A percentile compares a stretch with the other conserved stretches of the same genome.
Conservation (phyloP, 2,888 invertebrate genomes). For the Cecidostiba fungosa region DNA sequence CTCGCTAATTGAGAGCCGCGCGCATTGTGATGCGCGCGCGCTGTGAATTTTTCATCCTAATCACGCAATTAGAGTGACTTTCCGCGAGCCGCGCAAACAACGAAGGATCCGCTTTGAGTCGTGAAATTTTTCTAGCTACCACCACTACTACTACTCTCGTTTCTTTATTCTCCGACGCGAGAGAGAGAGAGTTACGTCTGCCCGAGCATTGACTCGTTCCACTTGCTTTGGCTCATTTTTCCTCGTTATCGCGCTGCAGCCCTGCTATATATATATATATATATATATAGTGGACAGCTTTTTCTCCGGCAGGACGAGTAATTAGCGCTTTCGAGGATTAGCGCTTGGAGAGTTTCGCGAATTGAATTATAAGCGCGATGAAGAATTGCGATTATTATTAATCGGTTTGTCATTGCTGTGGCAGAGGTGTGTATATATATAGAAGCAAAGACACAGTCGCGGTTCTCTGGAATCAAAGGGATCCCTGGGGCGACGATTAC, state of each 20-base stretch:
- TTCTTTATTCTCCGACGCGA: conserved; percentile 5
- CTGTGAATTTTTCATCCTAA: conserved; percentile 40
- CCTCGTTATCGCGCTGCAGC: conserved; percentile 36
- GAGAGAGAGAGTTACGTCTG: conserved; percentile 7
- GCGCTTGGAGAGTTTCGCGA: not conserved
- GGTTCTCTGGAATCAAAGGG: not conserved
- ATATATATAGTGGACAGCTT: not conserved
- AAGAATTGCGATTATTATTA: not conserved
- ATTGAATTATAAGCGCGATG: too few species aligned
- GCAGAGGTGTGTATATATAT: too few species aligned
- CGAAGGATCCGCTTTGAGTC: conserved; percentile 45
- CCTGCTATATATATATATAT: too few species aligned
- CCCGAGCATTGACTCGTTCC: conserved; percentile 31
- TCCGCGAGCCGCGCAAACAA: not conserved
- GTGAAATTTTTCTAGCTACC: not conserved
- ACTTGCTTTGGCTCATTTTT: conserved; percentile 46
- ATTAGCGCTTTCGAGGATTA: not conserved
- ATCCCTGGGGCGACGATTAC: conserved; percentile 60
- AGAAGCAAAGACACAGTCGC: not conserved
- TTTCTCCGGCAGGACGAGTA: not conserved
- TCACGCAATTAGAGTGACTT: conserved; percentile 46
- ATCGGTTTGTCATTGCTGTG: too few species aligned
- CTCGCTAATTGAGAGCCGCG: not conserved
- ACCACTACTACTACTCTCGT: not conserved
- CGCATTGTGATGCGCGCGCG: not conserved